Percentiles rank a stretch among this genome's conserved stretches.
phyloP scores from a whole-genome alignment of 2,113 vertebrate species.

The Gorsachius goisagi region DNA sequence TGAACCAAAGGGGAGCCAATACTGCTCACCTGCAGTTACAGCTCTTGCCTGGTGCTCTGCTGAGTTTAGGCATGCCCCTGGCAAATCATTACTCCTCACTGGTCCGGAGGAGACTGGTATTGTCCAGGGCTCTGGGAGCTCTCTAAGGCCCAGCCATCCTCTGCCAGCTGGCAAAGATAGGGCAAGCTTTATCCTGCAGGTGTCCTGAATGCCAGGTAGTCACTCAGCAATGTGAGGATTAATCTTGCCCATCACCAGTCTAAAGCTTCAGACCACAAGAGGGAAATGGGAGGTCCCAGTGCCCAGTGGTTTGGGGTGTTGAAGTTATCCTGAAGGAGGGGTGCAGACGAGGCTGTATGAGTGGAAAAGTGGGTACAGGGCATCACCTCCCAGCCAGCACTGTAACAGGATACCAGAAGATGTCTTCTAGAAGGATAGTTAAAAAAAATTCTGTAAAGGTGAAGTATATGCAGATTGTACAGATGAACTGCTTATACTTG shows the following conservation, averaged over 20 bases:
- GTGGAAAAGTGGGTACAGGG: background rate
- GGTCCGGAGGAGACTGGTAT: background rate
- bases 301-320: background rate
- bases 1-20: background rate
- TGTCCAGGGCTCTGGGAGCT: rapidly evolving
- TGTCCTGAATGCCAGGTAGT: background rate
- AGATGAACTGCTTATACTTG: background rate
- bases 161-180: background rate
- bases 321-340: background rate
- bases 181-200: background rate
- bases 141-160: background rate
- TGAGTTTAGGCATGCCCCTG: background rate
- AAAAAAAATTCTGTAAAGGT: background rate
- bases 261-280: background rate
- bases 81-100: background rate
- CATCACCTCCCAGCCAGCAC: background rate
- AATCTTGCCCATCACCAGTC: background rate
- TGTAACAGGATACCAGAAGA: background rate
- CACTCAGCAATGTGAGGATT: background rate
- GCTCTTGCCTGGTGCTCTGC: background rate
- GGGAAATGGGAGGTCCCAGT: background rate
- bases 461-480: background rate
- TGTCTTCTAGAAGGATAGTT: background rate
- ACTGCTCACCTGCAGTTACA: background rate
- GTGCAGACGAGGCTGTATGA: rapidly evolving